These are phyloP conservation scores for Schizothorax lantsangensis DNA, from an alignment of 2,797 vertebrate genomes.

Conservation along the genomic window DNA sequence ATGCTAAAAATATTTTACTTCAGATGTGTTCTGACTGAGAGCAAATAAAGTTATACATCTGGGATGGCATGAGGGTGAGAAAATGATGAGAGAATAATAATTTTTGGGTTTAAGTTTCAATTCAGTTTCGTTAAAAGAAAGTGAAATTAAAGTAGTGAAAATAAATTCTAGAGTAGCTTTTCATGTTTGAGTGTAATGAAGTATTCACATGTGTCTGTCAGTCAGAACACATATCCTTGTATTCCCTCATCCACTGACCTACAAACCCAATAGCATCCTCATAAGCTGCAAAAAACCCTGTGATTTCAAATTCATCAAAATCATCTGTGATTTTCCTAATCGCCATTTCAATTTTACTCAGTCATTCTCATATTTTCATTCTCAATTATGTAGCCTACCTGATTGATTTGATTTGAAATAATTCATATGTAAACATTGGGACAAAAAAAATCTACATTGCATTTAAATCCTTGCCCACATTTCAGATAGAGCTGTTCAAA, in stretches of 20 bases:
- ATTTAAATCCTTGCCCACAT: background rate
- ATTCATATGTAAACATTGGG: background rate
- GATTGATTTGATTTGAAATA: background rate
- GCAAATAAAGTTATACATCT: background rate
- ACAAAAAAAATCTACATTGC: background rate
- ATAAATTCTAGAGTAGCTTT: background rate
- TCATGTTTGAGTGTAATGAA: slow-evolving; percentile 1
- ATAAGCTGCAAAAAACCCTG: background rate
- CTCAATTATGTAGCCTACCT: background rate
- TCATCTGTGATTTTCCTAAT: background rate
- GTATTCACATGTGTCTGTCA: slow-evolving; percentile 29
- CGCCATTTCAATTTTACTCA: background rate
- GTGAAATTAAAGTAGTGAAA: background rate
- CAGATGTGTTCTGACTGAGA: background rate
- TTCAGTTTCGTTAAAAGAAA: background rate
- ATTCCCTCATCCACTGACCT: slow-evolving; percentile 66
- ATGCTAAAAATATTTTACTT: background rate
- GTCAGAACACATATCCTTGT: slow-evolving; percentile 32
- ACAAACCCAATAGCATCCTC: slow-evolving; percentile 60
- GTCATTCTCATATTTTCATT: background rate
- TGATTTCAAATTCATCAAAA: background rate
- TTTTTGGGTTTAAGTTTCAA: background rate
- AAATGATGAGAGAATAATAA: background rate
- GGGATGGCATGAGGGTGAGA: background rate
- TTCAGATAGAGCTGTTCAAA: background rate